Evolutionary conservation across 2,888 invertebrate species (phyloP), one percentile per base, ranked within the genome.

Genomic region (Criorhina ranunculi): DNA sequence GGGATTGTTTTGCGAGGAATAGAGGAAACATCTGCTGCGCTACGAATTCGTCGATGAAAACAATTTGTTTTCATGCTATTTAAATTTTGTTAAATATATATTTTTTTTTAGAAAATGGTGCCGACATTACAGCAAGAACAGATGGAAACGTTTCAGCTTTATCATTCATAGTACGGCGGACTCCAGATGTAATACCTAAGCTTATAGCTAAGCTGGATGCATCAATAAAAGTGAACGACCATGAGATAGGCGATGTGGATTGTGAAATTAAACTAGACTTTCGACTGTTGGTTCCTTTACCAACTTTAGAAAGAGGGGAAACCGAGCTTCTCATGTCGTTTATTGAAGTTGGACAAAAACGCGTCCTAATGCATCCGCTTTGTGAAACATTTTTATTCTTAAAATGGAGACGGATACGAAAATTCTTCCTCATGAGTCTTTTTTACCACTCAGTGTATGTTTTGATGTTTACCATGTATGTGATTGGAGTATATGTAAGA

Each of bases 171-270:
- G 95, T 96, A 0, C 94, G 96, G n/a, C 93, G 96, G 86, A 97
- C 96, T 0, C 97, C 97, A 0, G 96, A 96, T 87, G 95, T 96
- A 5, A 93, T 97, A 49, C 95, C 96, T 0, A 94, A 95, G 64
- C 93, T 95, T 67, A 91, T 95, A 62, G 92, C 93, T 55, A 95
- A 96, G 89, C 93, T 97, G 51, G 96, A 96, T 88, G 93, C 95
- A 40, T 95, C 96, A 0, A 95, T 97, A 11, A 95, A 95, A 87
- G 93, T 96, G 6, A 96, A 95, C 88, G 97, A 97, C 88, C 96
- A 97, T 88, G 97, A 97, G 90, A 93, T 97, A 24, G 96, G 96
- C 0, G 97, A 97, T 88, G 96, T 96, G 0, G 97, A 97, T 89
- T 97, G 97, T 88, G 96, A 97, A 90, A 93, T 97, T 1, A 95